Percentiles rank a stretch among this genome's conserved stretches.
These are phyloP conservation scores for Ophiothrix spiculata DNA, from an alignment of 35 echinoderm and acorn worm genomes.

Conservation along the genomic window DNA sequence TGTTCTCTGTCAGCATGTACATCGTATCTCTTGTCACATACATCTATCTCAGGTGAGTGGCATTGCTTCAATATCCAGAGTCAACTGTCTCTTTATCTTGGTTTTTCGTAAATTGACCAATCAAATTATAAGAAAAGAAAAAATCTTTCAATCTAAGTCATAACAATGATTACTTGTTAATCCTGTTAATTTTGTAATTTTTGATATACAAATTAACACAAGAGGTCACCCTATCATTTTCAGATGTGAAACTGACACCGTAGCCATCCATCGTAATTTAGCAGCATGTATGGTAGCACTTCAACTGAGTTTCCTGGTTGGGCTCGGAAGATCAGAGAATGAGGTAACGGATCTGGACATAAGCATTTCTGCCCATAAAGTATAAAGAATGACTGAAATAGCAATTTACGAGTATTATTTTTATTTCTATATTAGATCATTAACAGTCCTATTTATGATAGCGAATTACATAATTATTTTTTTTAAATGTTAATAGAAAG, in stretches of 20 bases:
- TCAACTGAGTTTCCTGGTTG: constrained; percentile 69
- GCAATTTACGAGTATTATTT: too few species aligned
- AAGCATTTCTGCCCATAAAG: constrained; percentile 50
- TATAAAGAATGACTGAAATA: constrained; percentile 68
- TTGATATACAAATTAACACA: too few species aligned
- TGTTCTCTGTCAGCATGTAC: constrained; percentile 41
- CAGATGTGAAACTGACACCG: constrained; percentile 92
- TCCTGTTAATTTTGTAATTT: too few species aligned
- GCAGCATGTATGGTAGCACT: constrained; percentile 63
- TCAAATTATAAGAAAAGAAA: too few species aligned
- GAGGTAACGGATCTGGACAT: constrained; percentile 76
- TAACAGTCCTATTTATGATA: too few species aligned
- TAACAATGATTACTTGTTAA: too few species aligned
- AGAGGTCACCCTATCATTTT: too few species aligned
- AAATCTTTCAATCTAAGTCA: too few species aligned
- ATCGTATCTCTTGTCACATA: constrained; percentile 54
- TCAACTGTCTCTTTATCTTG: not conserved
- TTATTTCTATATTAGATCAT: too few species aligned
- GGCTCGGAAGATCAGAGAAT: constrained; percentile 69
- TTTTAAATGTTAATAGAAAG: too few species aligned
- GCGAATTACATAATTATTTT: too few species aligned
- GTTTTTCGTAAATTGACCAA: not conserved
- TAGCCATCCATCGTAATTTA: constrained; percentile 90
- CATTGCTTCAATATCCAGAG: not conserved
- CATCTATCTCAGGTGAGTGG: constrained; percentile 59